Conservation (phyloP, 2,888 invertebrate species). For the Hyles lineata region DNA sequence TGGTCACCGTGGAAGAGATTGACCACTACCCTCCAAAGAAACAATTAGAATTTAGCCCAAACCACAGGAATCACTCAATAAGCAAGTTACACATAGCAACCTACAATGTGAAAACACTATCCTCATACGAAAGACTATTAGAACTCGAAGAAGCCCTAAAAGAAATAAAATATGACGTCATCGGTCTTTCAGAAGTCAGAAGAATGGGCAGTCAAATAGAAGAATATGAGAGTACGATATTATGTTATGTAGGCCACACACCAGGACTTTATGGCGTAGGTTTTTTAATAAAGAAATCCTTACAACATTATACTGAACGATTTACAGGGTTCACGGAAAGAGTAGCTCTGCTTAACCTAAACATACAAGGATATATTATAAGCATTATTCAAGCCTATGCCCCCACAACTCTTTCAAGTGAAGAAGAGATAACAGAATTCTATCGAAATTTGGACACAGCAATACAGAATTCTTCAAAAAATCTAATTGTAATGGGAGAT, state of each 20-base stretch:
- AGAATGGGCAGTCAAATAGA: slow-evolving; percentile 21
- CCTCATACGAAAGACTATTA: slow-evolving; percentile 16
- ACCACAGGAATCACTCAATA: background rate
- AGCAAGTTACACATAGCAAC: slow-evolving; percentile 10
- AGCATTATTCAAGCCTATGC: slow-evolving; percentile 41
- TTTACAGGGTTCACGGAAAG: slow-evolving; percentile 15
- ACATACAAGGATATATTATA: background rate
- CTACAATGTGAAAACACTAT: slow-evolving; percentile 33
- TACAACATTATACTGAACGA: background rate
- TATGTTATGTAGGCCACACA: slow-evolving; percentile 23
- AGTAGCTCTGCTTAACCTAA: slow-evolving; percentile 10
- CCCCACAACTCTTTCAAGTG: slow-evolving; percentile 37
- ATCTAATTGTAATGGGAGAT: too few species aligned
- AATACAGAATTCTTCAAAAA: slow-evolving; percentile 22
- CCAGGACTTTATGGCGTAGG: slow-evolving; percentile 24
- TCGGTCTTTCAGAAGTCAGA: slow-evolving; percentile 30
- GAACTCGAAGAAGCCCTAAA: slow-evolving; percentile 22
- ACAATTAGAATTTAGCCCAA: background rate
- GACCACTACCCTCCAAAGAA: background rate
- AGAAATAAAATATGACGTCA: slow-evolving; percentile 20
- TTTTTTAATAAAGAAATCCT: slow-evolving; percentile 5
- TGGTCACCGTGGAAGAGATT: background rate
- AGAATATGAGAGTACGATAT: slow-evolving; percentile 21
- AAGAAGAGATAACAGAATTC: slow-evolving; percentile 36
- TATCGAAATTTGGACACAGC: slow-evolving; percentile 38